phyloP scores from a whole-genome alignment of 1,140 invertebrate genomes.

The Archegozetes longisetosus region DNA sequence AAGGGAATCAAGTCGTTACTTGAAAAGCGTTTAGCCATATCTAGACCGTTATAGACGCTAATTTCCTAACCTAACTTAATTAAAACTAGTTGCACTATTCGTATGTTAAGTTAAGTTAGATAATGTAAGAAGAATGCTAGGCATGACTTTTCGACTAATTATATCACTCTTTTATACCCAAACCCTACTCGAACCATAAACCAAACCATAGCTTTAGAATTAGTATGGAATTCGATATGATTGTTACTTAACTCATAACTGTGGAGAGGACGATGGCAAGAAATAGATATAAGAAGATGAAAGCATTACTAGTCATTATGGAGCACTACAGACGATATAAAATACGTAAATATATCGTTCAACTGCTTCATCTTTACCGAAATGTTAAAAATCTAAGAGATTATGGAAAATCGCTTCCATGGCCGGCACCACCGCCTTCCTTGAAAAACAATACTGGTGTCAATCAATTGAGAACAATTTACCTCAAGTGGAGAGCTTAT shows the following conservation, averaged over 20 bases:
- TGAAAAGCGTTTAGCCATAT: too few species aligned
- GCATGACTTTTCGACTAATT: too few species aligned
- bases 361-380: constrained; percentile 34
- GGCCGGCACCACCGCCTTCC: constrained; percentile 58
- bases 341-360: constrained; percentile 53
- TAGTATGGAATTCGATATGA: too few species aligned
- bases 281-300: constrained; percentile 60
- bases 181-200: too few species aligned
- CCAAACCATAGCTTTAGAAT: too few species aligned
- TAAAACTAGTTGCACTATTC: too few species aligned
- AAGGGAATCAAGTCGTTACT: too few species aligned
- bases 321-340: constrained; percentile 70
- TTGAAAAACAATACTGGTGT: constrained; percentile 28
- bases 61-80: too few species aligned
- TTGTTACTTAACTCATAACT: constrained; percentile 30
- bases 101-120: too few species aligned
- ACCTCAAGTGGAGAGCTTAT: constrained; percentile 56
- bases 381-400: constrained; percentile 38
- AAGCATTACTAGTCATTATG: constrained; percentile 64
- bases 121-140: too few species aligned
- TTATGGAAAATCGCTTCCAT: constrained; percentile 58
- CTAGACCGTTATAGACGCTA: too few species aligned
- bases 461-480: constrained; percentile 3
- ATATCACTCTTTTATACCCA: too few species aligned
- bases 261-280: constrained; percentile 70